Evolutionary conservation across 2,797 vertebrate species (phyloP), one percentile per base, ranked within the genome.

Genomic region (Australoheros facetus): DNA sequence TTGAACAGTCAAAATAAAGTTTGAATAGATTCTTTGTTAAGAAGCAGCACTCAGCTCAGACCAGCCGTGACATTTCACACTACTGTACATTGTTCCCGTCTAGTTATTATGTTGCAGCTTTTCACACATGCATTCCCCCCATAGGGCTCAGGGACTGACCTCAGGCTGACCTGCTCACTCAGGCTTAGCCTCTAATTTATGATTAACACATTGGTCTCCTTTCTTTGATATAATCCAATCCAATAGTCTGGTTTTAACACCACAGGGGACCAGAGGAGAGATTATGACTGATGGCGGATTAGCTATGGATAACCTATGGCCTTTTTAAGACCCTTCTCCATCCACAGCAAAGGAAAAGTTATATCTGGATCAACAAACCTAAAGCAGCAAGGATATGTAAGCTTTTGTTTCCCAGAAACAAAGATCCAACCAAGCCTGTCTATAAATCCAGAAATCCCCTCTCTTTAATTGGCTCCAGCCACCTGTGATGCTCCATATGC

Each of bases 151-250:
- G 83, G 19, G 6, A 64, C 37, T 94, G 88, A 94, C 93, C 95
- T 81, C 39, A 82, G 64, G 79, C 83, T 94, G 94, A 95, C 92
- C 92, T 84, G 84, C 72, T 89, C 77, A 64, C 80, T 92, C 82
- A 74, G 73, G 82, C 90, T 92, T 85, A 78, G 78, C 83, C 74
- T 91, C 84, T 90, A 92, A 94, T 92, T 93, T 91, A 92, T 92
- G 91, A 94, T 94, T 90, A 94, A 90, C 89, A 94, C 88, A 89
- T 92, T 74, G 21, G 86, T 83, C 88, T 89, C 87, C 77, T 84
- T 88, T 91, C 86, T 85, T 82, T 84, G 85, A 90, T 88, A 91
- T 95, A 93, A 95, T 93, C 93, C 86, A 75, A 77, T 78, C 73
- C 78, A 83, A 54, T 82, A 78, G 82, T 91, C 87, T 89, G 88